Evolutionary conservation across 2,888 invertebrate genomes (phyloP).

Genomic region (Coelopa pilipes): DNA sequence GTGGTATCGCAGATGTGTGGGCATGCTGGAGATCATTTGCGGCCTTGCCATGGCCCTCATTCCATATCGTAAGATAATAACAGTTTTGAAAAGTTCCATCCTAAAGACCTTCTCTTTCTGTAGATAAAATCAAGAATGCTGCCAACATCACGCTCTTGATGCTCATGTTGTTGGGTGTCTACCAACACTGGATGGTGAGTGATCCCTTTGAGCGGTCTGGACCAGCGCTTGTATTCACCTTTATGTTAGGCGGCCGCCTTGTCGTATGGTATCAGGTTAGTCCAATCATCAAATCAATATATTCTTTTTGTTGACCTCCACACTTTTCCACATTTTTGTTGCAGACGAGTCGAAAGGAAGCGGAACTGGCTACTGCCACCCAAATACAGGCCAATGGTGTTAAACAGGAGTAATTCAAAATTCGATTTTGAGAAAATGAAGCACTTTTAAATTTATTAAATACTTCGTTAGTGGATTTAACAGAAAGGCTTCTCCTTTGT

Average conservation of each 20-base stretch:
- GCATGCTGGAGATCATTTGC: conserved; percentile 84
- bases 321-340: conserved; percentile 49
- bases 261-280: conserved; percentile 78
- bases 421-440: neutral
- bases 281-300: neutral
- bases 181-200: conserved; percentile 92
- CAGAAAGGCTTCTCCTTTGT: conserved; percentile 14
- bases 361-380: conserved; percentile 67
- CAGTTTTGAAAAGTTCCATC: too few species aligned
- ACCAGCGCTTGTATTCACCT: conserved; percentile 90
- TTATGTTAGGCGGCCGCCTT: conserved; percentile 89
- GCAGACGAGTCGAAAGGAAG: conserved; percentile 72
- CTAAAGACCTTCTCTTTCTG: neutral
- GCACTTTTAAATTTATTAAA: conserved; percentile 22
- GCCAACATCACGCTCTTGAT: conserved; percentile 86
- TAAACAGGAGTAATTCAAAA: conserved; percentile 71
- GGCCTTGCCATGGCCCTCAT: conserved; percentile 84
- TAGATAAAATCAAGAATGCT: conserved; percentile 90
- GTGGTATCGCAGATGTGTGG: conserved; percentile 89
- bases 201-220: conserved; percentile 93
- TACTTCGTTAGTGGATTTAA: conserved; percentile 25
- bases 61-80: conserved; percentile 78
- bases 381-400: conserved; percentile 72
- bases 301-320: neutral
- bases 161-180: conserved; percentile 89